Conservation (phyloP, 2,888 invertebrate genomes). For the Epicampocera succincta region DNA sequence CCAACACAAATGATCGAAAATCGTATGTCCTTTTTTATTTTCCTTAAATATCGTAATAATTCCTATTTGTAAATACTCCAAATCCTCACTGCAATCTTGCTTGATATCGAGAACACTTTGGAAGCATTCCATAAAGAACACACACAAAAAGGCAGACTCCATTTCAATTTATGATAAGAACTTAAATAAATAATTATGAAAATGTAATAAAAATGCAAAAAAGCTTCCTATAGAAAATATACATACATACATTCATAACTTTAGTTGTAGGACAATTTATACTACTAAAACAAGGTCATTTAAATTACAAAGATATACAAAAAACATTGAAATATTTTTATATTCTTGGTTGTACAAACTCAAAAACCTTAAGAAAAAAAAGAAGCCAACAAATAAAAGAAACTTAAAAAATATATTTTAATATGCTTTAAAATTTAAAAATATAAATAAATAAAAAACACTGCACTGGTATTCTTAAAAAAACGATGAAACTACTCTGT, state of each 20-base stretch:
- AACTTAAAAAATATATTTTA: slow-evolving; percentile 37
- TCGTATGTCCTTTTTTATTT: not conserved
- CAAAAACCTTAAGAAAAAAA: slow-evolving; percentile 34
- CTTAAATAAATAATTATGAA: not conserved
- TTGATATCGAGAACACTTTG: slow-evolving; percentile 54
- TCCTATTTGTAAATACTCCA: slow-evolving; percentile 44
- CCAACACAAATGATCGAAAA: slow-evolving; percentile 3
- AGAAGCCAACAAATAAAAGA: not conserved
- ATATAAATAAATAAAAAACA: not conserved
- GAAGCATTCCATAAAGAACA: slow-evolving; percentile 59
- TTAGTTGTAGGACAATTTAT: slow-evolving; percentile 17
- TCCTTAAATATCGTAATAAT: slow-evolving; percentile 18
- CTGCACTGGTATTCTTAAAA: not conserved
- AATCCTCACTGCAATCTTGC: slow-evolving; percentile 31
- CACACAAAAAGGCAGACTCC: slow-evolving; percentile 6
- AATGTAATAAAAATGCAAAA: slow-evolving; percentile 41
- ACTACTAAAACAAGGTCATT: slow-evolving; percentile 42
- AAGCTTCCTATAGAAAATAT: slow-evolving; percentile 60
- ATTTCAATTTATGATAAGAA: slow-evolving; percentile 26
- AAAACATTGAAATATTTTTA: slow-evolving; percentile 49
- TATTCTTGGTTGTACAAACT: slow-evolving; percentile 58
- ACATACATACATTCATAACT: not conserved
- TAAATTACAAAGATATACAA: slow-evolving; percentile 38
- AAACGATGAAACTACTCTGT: too few species aligned
- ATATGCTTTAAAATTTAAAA: slow-evolving; percentile 45